phyloP scores from a whole-genome alignment of 2,888 invertebrate species.

The Archips crataeganus region DNA sequence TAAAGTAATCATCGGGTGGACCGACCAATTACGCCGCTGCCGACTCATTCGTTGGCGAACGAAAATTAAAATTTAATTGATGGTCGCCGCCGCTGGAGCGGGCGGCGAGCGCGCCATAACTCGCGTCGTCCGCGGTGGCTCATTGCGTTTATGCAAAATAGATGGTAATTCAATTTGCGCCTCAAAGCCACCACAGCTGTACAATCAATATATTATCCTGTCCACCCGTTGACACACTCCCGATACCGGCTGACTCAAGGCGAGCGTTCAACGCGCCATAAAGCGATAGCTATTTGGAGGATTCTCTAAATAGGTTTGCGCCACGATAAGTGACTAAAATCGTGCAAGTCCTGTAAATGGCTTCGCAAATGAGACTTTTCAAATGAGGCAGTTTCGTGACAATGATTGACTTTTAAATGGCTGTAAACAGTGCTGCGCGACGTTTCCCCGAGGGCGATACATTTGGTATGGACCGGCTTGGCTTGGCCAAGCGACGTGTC shows the following conservation, averaged over 20 bases:
- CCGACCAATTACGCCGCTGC: slow-evolving; percentile 74
- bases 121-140: slow-evolving; percentile 55
- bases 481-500: slow-evolving; percentile 44
- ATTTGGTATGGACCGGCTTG: slow-evolving; percentile 45
- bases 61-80: slow-evolving; percentile 83
- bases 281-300: slow-evolving; percentile 17
- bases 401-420: slow-evolving; percentile 81
- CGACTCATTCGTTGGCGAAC: slow-evolving; percentile 72
- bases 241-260: slow-evolving; percentile 29
- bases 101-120: slow-evolving; percentile 58
- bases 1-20: slow-evolving; percentile 80
- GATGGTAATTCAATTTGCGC: slow-evolving; percentile 79
- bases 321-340: slow-evolving; percentile 69
- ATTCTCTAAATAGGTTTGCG: slow-evolving; percentile 52
- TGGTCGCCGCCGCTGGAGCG: slow-evolving; percentile 56
- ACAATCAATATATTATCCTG: slow-evolving; percentile 38
- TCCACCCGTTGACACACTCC: slow-evolving; percentile 28
- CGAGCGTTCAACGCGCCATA: slow-evolving; percentile 23
- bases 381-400: slow-evolving; percentile 65
- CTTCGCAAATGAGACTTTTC: slow-evolving; percentile 67
- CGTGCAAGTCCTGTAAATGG: slow-evolving; percentile 68
- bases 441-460: slow-evolving; percentile 52
- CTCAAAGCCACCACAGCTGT: slow-evolving; percentile 55
- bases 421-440: slow-evolving; percentile 59
- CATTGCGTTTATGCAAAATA: slow-evolving; percentile 75